Conservation (phyloP, 2,888 invertebrate species). For the Polyommatus iphigenia region DNA sequence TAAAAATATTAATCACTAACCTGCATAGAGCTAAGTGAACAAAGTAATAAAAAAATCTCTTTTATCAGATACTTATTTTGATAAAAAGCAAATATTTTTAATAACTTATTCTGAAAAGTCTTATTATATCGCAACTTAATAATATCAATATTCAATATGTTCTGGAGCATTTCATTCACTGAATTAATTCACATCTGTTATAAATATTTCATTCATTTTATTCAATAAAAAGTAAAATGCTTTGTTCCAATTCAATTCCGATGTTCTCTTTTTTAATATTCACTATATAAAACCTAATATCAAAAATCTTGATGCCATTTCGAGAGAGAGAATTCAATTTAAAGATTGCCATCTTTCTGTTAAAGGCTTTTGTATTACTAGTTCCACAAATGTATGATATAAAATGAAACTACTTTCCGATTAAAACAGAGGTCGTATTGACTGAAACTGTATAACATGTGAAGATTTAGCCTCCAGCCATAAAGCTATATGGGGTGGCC, state of each 20-base stretch:
- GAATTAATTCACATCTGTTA: background rate
- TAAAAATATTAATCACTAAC: too few species aligned
- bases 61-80: too few species aligned
- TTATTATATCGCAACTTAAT: background rate
- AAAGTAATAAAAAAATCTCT: too few species aligned
- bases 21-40: too few species aligned
- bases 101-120: background rate
- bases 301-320: constrained; percentile 33
- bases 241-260: constrained; percentile 22
- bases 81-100: too few species aligned
- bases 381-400: constrained; percentile 32
- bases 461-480: constrained; percentile 64
- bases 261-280: constrained; percentile 29
- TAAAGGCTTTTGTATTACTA: constrained; percentile 31
- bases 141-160: background rate
- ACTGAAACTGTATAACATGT: constrained; percentile 62
- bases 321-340: constrained; percentile 35
- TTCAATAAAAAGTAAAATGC: constrained; percentile 19
- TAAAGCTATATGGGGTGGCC: constrained; percentile 65
- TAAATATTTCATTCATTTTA: constrained; percentile 10
- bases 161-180: background rate
- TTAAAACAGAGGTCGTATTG: constrained; percentile 61
- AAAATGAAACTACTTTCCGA: constrained; percentile 42
- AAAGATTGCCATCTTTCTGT: constrained; percentile 35
- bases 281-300: constrained; percentile 29